These are phyloP conservation scores for Tethea ocularis DNA, from an alignment of 2,888 invertebrate genomes.

Conservation along the genomic window DNA sequence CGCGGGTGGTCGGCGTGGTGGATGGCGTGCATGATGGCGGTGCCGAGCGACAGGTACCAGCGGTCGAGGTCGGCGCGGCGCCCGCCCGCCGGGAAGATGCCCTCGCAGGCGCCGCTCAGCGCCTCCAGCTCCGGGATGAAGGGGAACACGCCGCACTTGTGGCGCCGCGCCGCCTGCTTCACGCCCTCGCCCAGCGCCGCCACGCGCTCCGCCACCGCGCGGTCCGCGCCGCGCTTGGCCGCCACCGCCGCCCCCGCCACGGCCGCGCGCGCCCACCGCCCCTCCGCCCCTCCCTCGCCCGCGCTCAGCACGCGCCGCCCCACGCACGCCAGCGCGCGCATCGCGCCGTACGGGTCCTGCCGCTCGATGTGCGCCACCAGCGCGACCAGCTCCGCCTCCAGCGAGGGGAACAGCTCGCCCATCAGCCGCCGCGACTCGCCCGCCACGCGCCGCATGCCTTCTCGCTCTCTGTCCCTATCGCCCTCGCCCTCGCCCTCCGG, in stretches of 20 bases:
- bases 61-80: constrained; percentile 95
- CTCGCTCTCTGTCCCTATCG: constrained; percentile 40
- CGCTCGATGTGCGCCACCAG: constrained; percentile 95
- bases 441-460: constrained; percentile 36
- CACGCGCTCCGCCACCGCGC: constrained; percentile 93
- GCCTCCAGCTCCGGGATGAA: constrained; percentile 96
- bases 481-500: constrained; percentile 44
- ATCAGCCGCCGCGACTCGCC: constrained; percentile 92
- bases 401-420: constrained; percentile 93
- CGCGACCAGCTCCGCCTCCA: constrained; percentile 93
- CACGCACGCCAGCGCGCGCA: constrained; percentile 95
- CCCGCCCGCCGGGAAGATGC: constrained; percentile 93
- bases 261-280: constrained; percentile 63
- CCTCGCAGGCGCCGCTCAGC: constrained; percentile 94
- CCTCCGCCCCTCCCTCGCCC: constrained; percentile 85
- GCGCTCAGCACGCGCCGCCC: constrained; percentile 93
- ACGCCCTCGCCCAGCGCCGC: constrained; percentile 89
- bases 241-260: constrained; percentile 67
- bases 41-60: constrained; percentile 93
- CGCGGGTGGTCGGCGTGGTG: constrained; percentile 93
- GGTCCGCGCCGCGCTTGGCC: constrained; percentile 89
- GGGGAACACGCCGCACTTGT: constrained; percentile 94
- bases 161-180: constrained; percentile 42
- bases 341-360: constrained; percentile 95
- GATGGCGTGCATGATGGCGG: constrained; percentile 93